A percentile compares a stretch with the other conserved stretches of the same genome.
Evolutionary conservation across 2,888 invertebrate genomes (phyloP).

Genomic region (Hyles lineata): DNA sequence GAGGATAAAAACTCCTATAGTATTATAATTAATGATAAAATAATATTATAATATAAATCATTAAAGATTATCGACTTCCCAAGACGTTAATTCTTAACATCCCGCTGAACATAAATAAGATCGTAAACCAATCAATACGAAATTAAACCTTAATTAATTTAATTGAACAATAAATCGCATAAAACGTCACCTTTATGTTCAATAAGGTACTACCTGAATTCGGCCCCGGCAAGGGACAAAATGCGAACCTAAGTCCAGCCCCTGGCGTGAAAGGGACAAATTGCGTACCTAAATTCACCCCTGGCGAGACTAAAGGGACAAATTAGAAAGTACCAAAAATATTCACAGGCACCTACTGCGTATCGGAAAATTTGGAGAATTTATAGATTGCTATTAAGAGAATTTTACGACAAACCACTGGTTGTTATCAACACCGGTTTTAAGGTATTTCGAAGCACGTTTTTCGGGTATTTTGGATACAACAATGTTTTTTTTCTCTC

Average conservation of each 20-base stretch:
- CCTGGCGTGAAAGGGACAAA: conserved; percentile 31
- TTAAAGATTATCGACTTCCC: background rate
- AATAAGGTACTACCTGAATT: conserved; percentile 40
- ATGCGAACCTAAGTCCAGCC: conserved; percentile 30
- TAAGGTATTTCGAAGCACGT: conserved; percentile 2
- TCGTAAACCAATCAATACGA: background rate
- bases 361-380: background rate
- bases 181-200: conserved; percentile 37
- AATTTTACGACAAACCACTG: conserved; percentile 22
- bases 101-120: background rate
- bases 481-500: background rate
- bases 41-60: too few species aligned
- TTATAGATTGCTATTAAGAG: conserved; percentile 21
- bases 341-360: conserved; percentile 4
- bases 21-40: too few species aligned
- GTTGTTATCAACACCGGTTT: conserved; percentile 12
- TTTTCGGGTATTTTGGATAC: background rate
- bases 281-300: conserved; percentile 34
- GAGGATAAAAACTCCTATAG: too few species aligned
- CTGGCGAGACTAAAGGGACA: conserved; percentile 34
- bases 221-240: conserved; percentile 33
- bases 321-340: conserved; percentile 38
- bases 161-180: conserved; percentile 41
- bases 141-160: conserved; percentile 39
- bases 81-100: background rate